Percentiles rank a stretch among this genome's conserved stretches.
Conservation (phyloP, 2,797 vertebrate species). For the Apodemus agrarius region DNA sequence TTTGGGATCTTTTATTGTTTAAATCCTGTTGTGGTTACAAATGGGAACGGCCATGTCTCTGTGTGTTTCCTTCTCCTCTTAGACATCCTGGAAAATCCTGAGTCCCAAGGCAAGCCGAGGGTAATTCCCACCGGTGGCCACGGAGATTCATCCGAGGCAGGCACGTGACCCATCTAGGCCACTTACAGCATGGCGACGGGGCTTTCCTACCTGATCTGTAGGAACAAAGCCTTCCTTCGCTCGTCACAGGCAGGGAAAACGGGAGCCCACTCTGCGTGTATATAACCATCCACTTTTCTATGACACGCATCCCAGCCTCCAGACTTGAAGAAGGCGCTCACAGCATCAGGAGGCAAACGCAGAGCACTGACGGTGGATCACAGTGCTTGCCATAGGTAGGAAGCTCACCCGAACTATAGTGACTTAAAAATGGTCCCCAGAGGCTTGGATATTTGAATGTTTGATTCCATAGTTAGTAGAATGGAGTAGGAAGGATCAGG, state of each 20-base stretch:
- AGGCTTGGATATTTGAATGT: not conserved
- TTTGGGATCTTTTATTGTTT: not conserved
- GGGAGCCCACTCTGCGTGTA: not conserved
- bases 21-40: not conserved
- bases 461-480: not conserved
- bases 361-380: not conserved
- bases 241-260: constrained; percentile 24
- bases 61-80: not conserved
- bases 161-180: not conserved
- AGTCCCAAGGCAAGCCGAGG: not conserved
- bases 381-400: not conserved
- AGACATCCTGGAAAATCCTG: not conserved
- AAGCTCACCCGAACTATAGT: not conserved
- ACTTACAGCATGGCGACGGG: not conserved
- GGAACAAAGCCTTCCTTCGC: not conserved
- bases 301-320: not conserved
- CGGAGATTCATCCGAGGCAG: not conserved
- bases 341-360: not conserved
- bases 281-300: not conserved
- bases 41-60: not conserved
- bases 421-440: not conserved
- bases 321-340: not conserved
- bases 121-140: not conserved
- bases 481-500: not conserved
- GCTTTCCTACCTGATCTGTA: not conserved